A percentile compares a stretch with the other conserved stretches of the same genome.
phyloP scores from a whole-genome alignment of 2,888 invertebrate species.

The Plagodis dolabraria region DNA sequence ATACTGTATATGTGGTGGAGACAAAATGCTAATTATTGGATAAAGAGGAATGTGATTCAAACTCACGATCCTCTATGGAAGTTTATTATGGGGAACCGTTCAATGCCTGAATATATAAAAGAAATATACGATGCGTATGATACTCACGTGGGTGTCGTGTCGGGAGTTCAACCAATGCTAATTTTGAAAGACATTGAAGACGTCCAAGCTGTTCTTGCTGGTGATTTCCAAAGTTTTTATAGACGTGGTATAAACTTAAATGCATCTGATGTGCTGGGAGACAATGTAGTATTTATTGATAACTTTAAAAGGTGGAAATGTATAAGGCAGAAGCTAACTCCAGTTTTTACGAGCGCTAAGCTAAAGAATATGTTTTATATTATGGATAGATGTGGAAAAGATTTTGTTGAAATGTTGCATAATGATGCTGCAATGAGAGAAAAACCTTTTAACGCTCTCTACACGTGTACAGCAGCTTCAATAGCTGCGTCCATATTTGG shows the following conservation, averaged over 20 bases:
- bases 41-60: conserved; percentile 55
- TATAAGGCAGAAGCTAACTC: conserved; percentile 65
- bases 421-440: conserved; percentile 41
- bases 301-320: conserved; percentile 66
- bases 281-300: conserved; percentile 61
- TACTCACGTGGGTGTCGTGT: conserved; percentile 52
- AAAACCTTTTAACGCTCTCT: conserved; percentile 55
- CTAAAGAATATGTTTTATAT: conserved; percentile 71
- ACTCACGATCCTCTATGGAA: conserved; percentile 46
- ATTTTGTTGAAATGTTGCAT: conserved; percentile 57
- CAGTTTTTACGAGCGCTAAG: conserved; percentile 65
- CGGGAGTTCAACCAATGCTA: conserved; percentile 51
- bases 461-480: conserved; percentile 61
- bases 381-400: conserved; percentile 58
- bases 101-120: conserved; percentile 58
- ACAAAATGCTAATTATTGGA: conserved; percentile 57
- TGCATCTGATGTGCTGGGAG: conserved; percentile 55
- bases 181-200: conserved; percentile 60
- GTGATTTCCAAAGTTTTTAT: conserved; percentile 62
- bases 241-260: conserved; percentile 56
- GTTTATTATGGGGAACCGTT: conserved; percentile 52
- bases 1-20: conserved; percentile 31
- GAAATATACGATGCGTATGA: conserved; percentile 55
- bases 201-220: conserved; percentile 56
- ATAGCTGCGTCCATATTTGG: conserved; percentile 74